Conservation (phyloP, 1,140 invertebrate genomes). For the Diachasmimorpha longicaudata region DNA sequence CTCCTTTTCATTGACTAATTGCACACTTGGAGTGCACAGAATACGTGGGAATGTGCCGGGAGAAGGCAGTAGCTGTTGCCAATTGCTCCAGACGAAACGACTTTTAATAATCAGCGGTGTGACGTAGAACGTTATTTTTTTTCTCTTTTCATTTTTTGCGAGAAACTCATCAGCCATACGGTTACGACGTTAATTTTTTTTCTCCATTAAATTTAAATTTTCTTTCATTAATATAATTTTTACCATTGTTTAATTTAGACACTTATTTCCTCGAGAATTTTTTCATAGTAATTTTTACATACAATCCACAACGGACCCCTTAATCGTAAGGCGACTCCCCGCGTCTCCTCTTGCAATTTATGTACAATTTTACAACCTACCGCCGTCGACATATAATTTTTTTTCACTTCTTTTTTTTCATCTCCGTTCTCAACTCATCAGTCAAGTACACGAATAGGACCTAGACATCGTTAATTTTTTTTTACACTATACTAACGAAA, state of each 20-base stretch:
- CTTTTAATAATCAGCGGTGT: constrained; percentile 47
- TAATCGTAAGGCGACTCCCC: constrained; percentile 50
- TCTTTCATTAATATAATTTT: constrained; percentile 36
- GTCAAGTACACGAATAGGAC: constrained; percentile 63
- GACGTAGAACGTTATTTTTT: constrained; percentile 39
- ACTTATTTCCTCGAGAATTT: constrained; percentile 24
- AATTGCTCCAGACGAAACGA: constrained; percentile 45
- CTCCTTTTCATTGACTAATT: too few relatives aligned
- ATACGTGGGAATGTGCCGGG: too few relatives aligned
- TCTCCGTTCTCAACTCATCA: constrained; percentile 38
- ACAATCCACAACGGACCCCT: constrained; percentile 23
- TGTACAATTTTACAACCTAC: constrained; percentile 66
- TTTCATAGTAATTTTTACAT: constrained; percentile 25
- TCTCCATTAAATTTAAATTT: constrained; percentile 38
- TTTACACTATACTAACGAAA: constrained; percentile 66
- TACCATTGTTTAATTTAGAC: constrained; percentile 27
- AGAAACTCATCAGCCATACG: constrained; percentile 49
- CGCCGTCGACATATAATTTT: constrained; percentile 64
- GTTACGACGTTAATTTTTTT: constrained; percentile 39
- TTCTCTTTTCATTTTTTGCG: constrained; percentile 34
- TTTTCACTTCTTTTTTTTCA: constrained; percentile 44
- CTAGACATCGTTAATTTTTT: constrained; percentile 64
- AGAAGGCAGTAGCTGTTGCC: constrained; percentile 34
- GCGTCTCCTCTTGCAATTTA: constrained; percentile 64
- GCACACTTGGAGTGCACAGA: too few relatives aligned